Evolutionary conservation across 2,888 invertebrate species (phyloP).

Genomic region (Meghimatium bilineatum): DNA sequence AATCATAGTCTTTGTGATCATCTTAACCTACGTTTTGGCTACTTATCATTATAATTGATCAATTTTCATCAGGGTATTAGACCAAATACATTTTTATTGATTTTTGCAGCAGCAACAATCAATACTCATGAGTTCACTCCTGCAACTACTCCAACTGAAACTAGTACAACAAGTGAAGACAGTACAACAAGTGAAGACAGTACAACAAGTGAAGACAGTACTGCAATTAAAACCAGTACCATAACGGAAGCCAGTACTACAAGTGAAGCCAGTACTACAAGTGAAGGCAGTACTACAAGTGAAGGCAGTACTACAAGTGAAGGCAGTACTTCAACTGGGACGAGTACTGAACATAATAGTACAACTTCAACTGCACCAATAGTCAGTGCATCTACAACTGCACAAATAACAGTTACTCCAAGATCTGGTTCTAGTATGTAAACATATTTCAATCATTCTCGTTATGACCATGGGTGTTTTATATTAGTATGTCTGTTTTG

Average conservation of each 20-base stretch:
- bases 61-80: too few species aligned
- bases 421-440: too few species aligned
- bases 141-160: conserved; percentile 21
- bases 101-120: too few species aligned
- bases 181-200: background rate
- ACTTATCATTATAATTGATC: too few species aligned
- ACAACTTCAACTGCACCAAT: background rate
- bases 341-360: background rate
- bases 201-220: background rate
- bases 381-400: background rate
- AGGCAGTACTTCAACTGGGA: background rate
- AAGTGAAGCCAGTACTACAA: background rate
- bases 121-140: background rate
- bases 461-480: too few species aligned
- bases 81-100: too few species aligned
- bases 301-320: background rate
- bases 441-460: too few species aligned
- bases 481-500: too few species aligned
- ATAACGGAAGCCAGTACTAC: background rate
- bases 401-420: background rate
- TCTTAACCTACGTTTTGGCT: background rate
- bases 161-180: background rate
- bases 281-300: background rate
- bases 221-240: background rate
- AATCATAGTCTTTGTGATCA: background rate